These are phyloP conservation scores for Sebastes schlegelii DNA, from an alignment of 2,113 vertebrate genomes.

Conservation along the genomic window DNA sequence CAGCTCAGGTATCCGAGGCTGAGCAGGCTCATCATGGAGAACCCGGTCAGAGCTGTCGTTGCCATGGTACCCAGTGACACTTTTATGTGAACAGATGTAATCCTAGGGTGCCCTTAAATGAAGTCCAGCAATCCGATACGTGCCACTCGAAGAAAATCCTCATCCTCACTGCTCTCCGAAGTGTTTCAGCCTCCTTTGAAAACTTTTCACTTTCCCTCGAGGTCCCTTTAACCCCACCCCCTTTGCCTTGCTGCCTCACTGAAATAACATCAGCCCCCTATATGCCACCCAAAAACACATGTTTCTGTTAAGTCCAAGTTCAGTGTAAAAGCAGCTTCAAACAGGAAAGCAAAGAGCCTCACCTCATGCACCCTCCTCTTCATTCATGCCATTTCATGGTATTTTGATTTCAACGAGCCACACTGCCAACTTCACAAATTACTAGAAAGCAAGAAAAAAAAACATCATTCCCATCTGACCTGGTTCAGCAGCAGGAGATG, in stretches of 20 bases:
- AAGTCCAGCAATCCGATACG: neutral
- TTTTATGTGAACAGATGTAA: neutral
- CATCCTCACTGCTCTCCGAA: constrained; percentile 44
- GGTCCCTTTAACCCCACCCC: constrained; percentile 72
- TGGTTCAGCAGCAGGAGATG: constrained; percentile 41
- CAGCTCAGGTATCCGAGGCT: constrained; percentile 96
- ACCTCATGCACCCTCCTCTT: neutral
- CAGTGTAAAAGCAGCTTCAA: neutral
- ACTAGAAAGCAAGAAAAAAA: constrained; percentile 37
- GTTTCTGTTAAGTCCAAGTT: constrained; percentile 51
- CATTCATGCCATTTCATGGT: constrained; percentile 8
- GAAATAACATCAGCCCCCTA: constrained; percentile 63
- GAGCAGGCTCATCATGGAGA: constrained; percentile 94
- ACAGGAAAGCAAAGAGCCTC: neutral
- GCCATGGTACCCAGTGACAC: constrained; percentile 79
- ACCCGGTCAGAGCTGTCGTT: constrained; percentile 89
- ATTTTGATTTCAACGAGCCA: constrained; percentile 29
- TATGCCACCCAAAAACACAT: constrained; percentile 40
- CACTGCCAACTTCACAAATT: constrained; percentile 27
- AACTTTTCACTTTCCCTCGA: constrained; percentile 62
- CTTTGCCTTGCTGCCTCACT: constrained; percentile 61
- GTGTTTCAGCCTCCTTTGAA: constrained; percentile 64
- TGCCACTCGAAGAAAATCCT: constrained; percentile 26
- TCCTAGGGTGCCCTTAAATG: neutral
- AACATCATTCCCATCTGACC: constrained; percentile 18